Base-by-base conservation (phyloP, 2,113 vertebrate species). In the Puntigrus tetrazona region DNA sequence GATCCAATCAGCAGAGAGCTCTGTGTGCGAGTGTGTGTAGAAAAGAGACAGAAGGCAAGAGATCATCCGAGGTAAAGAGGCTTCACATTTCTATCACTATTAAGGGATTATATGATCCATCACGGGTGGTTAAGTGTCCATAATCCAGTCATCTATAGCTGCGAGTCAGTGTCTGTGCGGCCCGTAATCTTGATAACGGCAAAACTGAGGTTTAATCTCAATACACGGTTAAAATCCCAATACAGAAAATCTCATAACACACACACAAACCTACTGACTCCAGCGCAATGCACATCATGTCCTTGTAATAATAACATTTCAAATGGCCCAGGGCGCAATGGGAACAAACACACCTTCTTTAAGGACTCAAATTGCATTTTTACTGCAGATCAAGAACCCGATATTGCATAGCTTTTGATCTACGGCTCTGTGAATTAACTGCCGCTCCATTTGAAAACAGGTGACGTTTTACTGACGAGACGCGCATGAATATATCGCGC, bases 71-170 rank as follows among this genome's bases (percentile, higher is more conserved):
- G 80, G 65, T 50, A 82, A 82, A 82, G 80, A 82, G 45, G 80
- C 65, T 70, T 82, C 80, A 52, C 65, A 55, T 82, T 82, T 82
- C 27, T 55, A 70, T 69, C 80, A 70, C 80, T 82, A 70, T 70
- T 82, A 82, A 82, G 45, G 47, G 80, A 69, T 82, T 82, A 82
- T 82, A 82, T 82, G 80, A 82, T 82, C 65, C 80, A 69, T 82
- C 65, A 70, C 14, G 80, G 65, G 65, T 82, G 80, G 65, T 67
- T 81, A 67, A 81, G 78, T 81, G 80, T 82, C 80, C 65, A 72
- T 70, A 55, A 82, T 82, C 80, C 80, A 82, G 80, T 82, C 78
- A 81, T 81, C 61, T 67, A 67, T 67, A 67, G 78, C 43, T 20
- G 61, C 5, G 25, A 10, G 9, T 31, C 45, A 14, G 47, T 22